A percentile compares a stretch with the other conserved stretches of the same genome.
Conservation (phyloP, 2,113 vertebrate genomes). For the Centrocercus urophasianus region DNA sequence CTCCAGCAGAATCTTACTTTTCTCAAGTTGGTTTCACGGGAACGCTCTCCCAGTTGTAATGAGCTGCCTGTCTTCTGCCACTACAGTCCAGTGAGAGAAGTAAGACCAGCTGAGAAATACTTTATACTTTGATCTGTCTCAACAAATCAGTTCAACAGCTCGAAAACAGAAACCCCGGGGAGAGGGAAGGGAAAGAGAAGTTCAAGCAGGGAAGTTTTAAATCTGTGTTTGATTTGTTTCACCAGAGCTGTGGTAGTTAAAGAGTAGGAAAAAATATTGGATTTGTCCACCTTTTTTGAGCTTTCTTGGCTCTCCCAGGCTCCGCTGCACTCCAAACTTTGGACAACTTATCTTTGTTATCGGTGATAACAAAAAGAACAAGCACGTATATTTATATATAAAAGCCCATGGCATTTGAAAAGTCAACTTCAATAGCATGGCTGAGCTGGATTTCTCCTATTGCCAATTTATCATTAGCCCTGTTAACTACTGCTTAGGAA, state of each 20-base stretch:
- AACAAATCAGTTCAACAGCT: constrained; percentile 66
- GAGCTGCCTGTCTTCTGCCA: constrained; percentile 45
- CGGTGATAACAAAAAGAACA: neutral
- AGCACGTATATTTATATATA: no score
- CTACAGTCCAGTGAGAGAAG: constrained; percentile 41
- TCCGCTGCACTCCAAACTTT: neutral
- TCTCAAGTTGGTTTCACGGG: constrained; percentile 14
- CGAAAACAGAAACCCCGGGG: constrained; percentile 47
- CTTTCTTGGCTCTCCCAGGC: constrained; percentile 9
- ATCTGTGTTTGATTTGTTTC: constrained; percentile 57
- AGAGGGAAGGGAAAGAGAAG: neutral
- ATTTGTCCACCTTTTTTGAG: neutral
- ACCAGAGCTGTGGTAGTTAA: neutral
- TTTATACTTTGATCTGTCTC: constrained; percentile 68
- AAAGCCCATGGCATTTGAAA: neutral
- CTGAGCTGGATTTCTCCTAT: neutral
- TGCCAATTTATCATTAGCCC: neutral
- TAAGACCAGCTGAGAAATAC: constrained; percentile 54
- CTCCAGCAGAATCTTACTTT: constrained; percentile 7
- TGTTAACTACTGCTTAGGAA: neutral
- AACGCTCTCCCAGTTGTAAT: neutral
- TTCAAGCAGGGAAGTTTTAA: constrained; percentile 51
- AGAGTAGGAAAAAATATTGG: neutral
- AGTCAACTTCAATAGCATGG: neutral
- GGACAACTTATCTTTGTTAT: neutral